Evolutionary conservation across 2,113 vertebrate species (phyloP), one percentile per base, ranked within the genome.

Genomic region (Mastomys natalensis): DNA sequence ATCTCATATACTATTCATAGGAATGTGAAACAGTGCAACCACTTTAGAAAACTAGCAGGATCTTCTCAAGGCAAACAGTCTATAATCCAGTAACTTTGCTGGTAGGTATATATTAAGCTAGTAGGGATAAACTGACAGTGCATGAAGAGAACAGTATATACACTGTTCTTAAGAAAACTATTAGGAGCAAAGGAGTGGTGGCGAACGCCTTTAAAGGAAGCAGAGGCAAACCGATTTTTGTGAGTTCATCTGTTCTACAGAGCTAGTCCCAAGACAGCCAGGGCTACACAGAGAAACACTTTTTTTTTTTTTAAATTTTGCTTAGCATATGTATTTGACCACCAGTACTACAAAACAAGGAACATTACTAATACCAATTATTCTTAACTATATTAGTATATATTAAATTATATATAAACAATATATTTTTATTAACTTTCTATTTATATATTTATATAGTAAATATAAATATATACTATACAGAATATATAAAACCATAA

Each of bases 11-110:
- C 53, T 84, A 15, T 60, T 90, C 16, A 53, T 43, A 58, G 55
- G 31, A 62, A 29, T 60, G n/a, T 60, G 88, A 89, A 92, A 0
- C 95, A 62, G 3, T 80, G 72, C 8, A 87, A 68, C 13, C 60
- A 92, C n/a, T 95, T 70, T 68, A 51, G 80, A 66, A 93, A 96
- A 80, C n/a, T 37, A 29, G 48, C 37, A 88, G 6, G 24, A 78
- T 29, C 43, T 87, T 87, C 48, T 40, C 74, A 91, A 92, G 62
- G 53, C 24, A 92, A 92, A 86, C 43, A 66, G 11, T 43, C 77
- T 72, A 53, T 72, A 80, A 92, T 2, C 73, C 45, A 82, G 12
- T 19, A 93, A 64, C n/a, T 70, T 84, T 90, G 72, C 31, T 81
- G 17, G 84, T 21, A 53, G 26, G n/a, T 34, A 73, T 74, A 76